Percentiles rank a stretch among this genome's conserved stretches.
Conservation (phyloP, 92 coral and sea anemone species). For the Bergia sp. region DNA sequence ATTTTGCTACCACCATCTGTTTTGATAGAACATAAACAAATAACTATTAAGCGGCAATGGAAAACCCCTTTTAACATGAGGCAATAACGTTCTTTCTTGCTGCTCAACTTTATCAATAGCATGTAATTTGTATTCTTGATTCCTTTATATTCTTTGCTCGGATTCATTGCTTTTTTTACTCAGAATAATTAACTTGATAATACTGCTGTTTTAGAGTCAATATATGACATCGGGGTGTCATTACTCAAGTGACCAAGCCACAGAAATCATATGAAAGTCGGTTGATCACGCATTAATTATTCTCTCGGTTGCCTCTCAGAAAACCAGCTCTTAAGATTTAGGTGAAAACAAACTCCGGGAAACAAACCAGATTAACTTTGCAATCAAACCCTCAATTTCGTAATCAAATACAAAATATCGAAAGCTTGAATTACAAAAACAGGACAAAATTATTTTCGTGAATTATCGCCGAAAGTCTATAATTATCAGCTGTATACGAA, state of each 20-base stretch:
- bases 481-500: not conserved
- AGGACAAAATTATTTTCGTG: conserved; percentile 16
- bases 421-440: not conserved
- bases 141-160: not conserved
- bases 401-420: conserved; percentile 29
- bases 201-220: conserved; percentile 19
- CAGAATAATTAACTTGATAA: conserved; percentile 36
- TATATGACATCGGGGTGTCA: not conserved
- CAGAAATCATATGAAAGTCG: not conserved
- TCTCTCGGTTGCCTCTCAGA: not conserved
- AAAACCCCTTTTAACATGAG: not conserved
- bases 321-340: not conserved
- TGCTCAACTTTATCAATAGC: conserved; percentile 9
- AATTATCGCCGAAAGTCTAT: not conserved
- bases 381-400: not conserved
- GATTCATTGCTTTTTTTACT: conserved; percentile 15
- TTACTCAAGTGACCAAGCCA: not conserved
- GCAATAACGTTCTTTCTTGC: not conserved
- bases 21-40: not conserved
- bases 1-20: conserved; percentile 10
- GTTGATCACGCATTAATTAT: conserved; percentile 16
- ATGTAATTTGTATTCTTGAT: conserved; percentile 10
- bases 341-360: conserved; percentile 17
- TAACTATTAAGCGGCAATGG: not conserved
- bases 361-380: conserved; percentile 3